These are phyloP conservation scores for Coendou prehensilis DNA, from an alignment of 2,797 vertebrate genomes.

Conservation along the genomic window DNA sequence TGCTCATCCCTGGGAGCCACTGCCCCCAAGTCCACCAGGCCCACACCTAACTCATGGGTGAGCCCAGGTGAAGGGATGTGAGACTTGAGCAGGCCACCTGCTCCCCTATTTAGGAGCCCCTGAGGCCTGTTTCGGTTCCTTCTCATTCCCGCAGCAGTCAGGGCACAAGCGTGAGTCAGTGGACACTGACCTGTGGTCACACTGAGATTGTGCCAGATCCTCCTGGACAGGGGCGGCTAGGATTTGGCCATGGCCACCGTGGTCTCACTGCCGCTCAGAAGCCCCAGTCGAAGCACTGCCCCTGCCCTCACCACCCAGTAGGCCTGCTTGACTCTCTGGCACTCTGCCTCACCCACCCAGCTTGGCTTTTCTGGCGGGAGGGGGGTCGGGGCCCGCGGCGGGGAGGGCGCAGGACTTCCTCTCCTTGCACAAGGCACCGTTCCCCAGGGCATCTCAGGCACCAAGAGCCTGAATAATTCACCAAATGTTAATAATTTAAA, in stretches of 20 bases:
- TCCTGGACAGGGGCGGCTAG: background rate
- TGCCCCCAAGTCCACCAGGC: no score
- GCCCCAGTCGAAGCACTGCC: background rate
- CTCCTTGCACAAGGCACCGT: slow-evolving; percentile 82
- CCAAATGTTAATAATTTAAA: slow-evolving; percentile 90
- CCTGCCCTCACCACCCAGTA: background rate
- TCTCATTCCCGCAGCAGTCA: background rate
- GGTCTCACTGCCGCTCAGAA: slow-evolving; percentile 10
- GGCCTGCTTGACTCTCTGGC: background rate
- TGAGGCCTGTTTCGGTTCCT: background rate
- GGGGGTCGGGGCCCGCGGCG: background rate
- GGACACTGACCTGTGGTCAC: background rate
- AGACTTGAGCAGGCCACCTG: background rate
- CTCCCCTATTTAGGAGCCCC: background rate
- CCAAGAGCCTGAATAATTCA: slow-evolving; percentile 89
- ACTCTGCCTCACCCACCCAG: background rate
- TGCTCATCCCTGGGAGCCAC: background rate
- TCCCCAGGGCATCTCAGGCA: slow-evolving; percentile 87
- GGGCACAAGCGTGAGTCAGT: background rate
- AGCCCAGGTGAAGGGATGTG: background rate
- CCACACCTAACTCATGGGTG: background rate
- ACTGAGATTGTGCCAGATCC: background rate
- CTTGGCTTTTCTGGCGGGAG: background rate
- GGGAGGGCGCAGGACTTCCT: slow-evolving; percentile 53
- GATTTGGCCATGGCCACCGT: background rate